Conservation (phyloP, 1,140 invertebrate species). For the Drosophila chauvacae region DNA sequence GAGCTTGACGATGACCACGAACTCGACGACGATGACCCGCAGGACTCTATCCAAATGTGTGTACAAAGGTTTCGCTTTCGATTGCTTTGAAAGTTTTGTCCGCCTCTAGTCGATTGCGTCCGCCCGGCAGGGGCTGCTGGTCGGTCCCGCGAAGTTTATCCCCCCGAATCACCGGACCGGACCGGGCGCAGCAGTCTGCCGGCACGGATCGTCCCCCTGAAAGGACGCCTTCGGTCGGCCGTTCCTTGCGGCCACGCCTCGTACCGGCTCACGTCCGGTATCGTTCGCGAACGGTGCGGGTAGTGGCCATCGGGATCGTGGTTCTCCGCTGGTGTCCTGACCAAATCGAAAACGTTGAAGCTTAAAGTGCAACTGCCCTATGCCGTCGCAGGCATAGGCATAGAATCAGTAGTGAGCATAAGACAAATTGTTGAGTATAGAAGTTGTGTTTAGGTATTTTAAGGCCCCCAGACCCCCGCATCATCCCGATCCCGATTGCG, state of each 20-base stretch:
- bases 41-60: constrained; percentile 57
- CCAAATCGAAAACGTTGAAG: constrained; percentile 65
- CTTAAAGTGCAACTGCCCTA: constrained; percentile 60
- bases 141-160: constrained; percentile 52
- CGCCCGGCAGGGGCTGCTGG: constrained; percentile 62
- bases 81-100: constrained; percentile 62
- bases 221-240: constrained; percentile 24
- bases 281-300: constrained; percentile 46
- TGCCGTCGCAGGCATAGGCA: constrained; percentile 25
- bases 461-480: constrained; percentile 33
- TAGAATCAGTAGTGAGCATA: constrained; percentile 60
- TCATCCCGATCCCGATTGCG: constrained; percentile 12
- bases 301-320: constrained; percentile 58
- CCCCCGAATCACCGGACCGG: constrained; percentile 38
- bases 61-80: constrained; percentile 67
- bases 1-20: constrained; percentile 48
- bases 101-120: constrained; percentile 33
- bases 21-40: constrained; percentile 35
- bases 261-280: constrained; percentile 31
- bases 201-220: constrained; percentile 18
- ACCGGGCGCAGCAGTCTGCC: constrained; percentile 46
- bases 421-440: constrained; percentile 77
- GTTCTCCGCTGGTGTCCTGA: constrained; percentile 40
- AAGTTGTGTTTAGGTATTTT: constrained; percentile 66
- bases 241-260: constrained; percentile 48